Conservation (phyloP, 2,888 invertebrate species). For the Scaptomyza reducta region DNA sequence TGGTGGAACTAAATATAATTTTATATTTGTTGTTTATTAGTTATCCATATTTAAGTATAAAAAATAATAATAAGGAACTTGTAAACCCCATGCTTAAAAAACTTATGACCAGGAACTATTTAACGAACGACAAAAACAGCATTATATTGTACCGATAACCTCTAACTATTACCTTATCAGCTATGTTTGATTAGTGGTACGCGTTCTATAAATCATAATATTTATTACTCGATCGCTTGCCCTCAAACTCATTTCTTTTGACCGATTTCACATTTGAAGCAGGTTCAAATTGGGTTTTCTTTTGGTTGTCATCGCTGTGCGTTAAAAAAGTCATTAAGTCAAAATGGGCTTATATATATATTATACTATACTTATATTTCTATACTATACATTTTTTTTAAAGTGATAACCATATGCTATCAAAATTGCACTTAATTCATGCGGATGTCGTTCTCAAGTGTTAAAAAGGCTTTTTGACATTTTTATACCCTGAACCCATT, state of each 20-base stretch:
- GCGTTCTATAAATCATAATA: constrained; percentile 19
- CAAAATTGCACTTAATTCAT: too few species aligned
- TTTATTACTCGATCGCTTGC: constrained; percentile 8
- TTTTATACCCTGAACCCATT: too few species aligned
- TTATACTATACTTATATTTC: too few species aligned
- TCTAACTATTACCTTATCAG: not conserved
- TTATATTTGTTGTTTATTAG: too few species aligned
- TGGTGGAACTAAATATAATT: too few species aligned
- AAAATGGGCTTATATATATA: constrained; percentile 11
- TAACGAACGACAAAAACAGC: not conserved
- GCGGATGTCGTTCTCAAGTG: too few species aligned
- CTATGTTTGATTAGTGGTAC: not conserved
- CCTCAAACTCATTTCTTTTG: constrained; percentile 7
- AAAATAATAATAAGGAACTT: not conserved
- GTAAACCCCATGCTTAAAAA: too few species aligned
- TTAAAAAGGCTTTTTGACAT: too few species aligned
- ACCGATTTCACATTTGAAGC: constrained; percentile 1
- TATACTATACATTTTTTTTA: too few species aligned
- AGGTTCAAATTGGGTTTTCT: constrained; percentile 39
- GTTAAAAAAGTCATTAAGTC: not conserved
- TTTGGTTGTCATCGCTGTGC: not conserved
- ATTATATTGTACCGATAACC: constrained; percentile 23
- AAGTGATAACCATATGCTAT: too few species aligned
- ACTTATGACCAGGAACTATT: too few species aligned
- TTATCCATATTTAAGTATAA: too few species aligned